Evolutionary conservation across 2,888 invertebrate species (phyloP).

Genomic region (Himalopsyche japonica): DNA sequence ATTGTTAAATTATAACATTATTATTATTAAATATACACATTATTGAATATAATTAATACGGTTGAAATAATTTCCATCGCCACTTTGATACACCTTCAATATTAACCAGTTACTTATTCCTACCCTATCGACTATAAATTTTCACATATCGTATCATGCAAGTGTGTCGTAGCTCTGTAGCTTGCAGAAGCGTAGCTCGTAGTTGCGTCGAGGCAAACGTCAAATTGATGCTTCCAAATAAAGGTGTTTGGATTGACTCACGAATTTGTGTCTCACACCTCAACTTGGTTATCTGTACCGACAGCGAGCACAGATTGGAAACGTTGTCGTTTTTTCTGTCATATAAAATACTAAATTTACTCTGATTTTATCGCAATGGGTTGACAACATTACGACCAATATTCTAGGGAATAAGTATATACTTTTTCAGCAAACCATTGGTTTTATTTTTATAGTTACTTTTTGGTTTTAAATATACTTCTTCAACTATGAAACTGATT

Average conservation of each 20-base stretch:
- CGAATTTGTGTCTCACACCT: background rate
- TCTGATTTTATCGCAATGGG: background rate
- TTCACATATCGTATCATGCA: background rate
- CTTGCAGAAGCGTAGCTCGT: background rate
- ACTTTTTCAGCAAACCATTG: too few species aligned
- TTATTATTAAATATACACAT: too few species aligned
- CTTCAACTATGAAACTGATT: too few species aligned
- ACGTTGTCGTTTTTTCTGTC: background rate
- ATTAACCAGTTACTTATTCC: background rate
- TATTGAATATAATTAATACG: too few species aligned
- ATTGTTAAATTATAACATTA: too few species aligned
- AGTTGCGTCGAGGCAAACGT: background rate
- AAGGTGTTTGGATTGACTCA: background rate
- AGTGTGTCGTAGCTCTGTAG: background rate
- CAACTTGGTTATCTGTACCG: background rate
- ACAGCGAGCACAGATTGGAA: background rate
- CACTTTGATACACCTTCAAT: background rate
- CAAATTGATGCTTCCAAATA: background rate
- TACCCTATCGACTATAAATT: background rate
- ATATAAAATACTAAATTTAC: background rate
- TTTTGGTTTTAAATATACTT: too few species aligned
- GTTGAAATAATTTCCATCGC: too few species aligned
- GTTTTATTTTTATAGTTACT: too few species aligned
- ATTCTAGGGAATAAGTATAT: background rate
- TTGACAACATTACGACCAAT: background rate